Evolutionary conservation across 2,888 invertebrate species (phyloP), one percentile per base, ranked within the genome.

Genomic region (Drosophila cracens): DNA sequence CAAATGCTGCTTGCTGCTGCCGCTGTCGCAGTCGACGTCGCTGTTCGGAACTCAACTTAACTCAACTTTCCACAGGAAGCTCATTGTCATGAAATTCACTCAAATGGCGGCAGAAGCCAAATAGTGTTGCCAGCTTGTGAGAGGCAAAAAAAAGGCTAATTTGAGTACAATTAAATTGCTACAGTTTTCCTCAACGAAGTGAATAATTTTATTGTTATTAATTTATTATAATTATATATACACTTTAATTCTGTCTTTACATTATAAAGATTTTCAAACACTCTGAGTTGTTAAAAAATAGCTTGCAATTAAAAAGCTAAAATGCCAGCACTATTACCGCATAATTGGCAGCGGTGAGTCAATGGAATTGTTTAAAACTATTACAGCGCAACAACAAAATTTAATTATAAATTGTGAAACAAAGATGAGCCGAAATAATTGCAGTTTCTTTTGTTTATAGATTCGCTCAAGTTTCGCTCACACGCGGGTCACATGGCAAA

Each of bases 51-150:
- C 54, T 36, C 56, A 70, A 67, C 48, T 70, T 48, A 57, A 48
- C 88, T 89, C 86, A 80, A 72, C 77, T 72, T 72, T 74, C 38
- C 36, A 70, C 60, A 70, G 61, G 72, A 75, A 71, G 49, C 71
- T 58, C 43, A 33, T 18, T 65, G 53, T 33, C 57, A 58, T 53
- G 46, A 72, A 71, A 82, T 59, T 69, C 84, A 75, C 89, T 89
- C 85, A 74, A 73, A 57, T 16, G 38, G 6, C 40, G 36, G 13
- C 49, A 18, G 62, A 48, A 25, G 25, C 36, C 48, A 59, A 63
- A 66, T 36, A 27, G 36, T 54, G 54, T 36, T 54, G 54, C 7
- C 25, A 36, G 13, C 7, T 8, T 46, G 1, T 16, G 25, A 25
- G 8, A 4, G 21, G 4, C 21, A 16, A 46, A 46, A 46, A 46